These are phyloP conservation scores for Mycteria americana DNA, from an alignment of 2,797 vertebrate genomes.

Conservation along the genomic window DNA sequence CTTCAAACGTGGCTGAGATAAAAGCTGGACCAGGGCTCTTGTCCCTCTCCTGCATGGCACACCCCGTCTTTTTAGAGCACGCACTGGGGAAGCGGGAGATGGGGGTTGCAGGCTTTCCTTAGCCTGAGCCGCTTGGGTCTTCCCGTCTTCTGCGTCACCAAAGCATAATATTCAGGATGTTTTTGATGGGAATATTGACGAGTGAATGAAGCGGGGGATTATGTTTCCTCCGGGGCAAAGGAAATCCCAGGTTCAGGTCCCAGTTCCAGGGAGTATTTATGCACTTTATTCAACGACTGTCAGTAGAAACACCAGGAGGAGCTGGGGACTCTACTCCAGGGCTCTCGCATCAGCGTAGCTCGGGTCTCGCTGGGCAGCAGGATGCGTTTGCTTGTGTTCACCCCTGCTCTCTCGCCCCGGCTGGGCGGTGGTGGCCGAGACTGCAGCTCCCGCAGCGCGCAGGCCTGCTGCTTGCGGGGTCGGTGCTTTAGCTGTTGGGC, in stretches of 20 bases:
- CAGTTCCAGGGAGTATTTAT: background rate
- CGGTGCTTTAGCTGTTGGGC: background rate
- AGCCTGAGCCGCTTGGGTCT: background rate
- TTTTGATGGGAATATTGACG: background rate
- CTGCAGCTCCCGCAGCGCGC: background rate
- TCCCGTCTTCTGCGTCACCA: rapidly evolving
- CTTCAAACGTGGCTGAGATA: background rate
- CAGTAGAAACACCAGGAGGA: background rate
- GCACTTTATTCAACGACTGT: background rate
- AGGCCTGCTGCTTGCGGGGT: background rate
- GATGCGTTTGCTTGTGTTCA: background rate
- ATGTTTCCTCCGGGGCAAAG: background rate
- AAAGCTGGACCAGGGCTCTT: background rate
- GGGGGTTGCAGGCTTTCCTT: background rate
- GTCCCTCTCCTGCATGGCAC: background rate
- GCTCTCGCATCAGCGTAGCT: rapidly evolving
- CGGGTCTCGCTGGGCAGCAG: background rate
- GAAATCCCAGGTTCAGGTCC: background rate
- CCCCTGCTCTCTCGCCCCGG: background rate
- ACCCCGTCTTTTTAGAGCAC: rapidly evolving
- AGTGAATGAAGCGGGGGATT: background rate
- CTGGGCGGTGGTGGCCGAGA: rapidly evolving
- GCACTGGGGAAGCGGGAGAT: rapidly evolving
- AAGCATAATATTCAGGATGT: background rate
- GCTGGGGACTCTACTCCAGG: background rate